These are phyloP conservation scores for Cardiocondyla obscurior DNA, from an alignment of 1,140 invertebrate species.

Conservation along the genomic window DNA sequence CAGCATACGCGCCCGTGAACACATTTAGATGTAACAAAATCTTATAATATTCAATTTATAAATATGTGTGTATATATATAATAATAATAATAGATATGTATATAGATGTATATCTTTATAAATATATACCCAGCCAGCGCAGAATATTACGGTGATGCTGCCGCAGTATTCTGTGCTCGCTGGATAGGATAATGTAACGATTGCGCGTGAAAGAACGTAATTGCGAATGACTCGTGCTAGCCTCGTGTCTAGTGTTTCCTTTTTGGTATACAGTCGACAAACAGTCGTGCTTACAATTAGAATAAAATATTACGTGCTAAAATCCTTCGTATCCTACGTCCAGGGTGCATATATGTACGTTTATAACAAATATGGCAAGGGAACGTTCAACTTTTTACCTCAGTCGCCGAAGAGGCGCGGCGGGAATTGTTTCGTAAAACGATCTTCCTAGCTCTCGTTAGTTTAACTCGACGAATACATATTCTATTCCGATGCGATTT, in stretches of 20 bases:
- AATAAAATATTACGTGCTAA: conserved; percentile 4
- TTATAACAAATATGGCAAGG: conserved; percentile 58
- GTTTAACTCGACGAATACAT: neutral
- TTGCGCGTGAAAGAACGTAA: conserved; percentile 55
- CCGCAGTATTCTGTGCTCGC: too few relatives aligned
- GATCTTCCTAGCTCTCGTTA: neutral
- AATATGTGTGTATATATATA: conserved; percentile 31
- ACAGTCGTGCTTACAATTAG: conserved; percentile 18
- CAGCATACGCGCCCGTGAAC: conserved; percentile 9
- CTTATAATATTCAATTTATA: conserved; percentile 47
- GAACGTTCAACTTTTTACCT: conserved; percentile 18
- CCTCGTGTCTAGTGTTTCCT: conserved; percentile 13
- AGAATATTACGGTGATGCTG: too few relatives aligned
- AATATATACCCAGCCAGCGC: too few relatives aligned
- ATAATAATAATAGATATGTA: conserved; percentile 38
- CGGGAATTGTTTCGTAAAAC: neutral
- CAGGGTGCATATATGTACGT: conserved; percentile 19
- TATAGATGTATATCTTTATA: conserved; percentile 35
- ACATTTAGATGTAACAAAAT: conserved; percentile 58
- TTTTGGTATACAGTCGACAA: conserved; percentile 27
- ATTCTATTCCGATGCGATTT: neutral
- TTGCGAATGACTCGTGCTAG: conserved; percentile 36
- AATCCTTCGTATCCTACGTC: neutral
- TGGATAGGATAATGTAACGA: conserved; percentile 52
- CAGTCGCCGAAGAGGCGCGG: neutral